These are phyloP conservation scores for Trogon melanurus DNA, from an alignment of 2,113 vertebrate genomes.

Conservation along the genomic window DNA sequence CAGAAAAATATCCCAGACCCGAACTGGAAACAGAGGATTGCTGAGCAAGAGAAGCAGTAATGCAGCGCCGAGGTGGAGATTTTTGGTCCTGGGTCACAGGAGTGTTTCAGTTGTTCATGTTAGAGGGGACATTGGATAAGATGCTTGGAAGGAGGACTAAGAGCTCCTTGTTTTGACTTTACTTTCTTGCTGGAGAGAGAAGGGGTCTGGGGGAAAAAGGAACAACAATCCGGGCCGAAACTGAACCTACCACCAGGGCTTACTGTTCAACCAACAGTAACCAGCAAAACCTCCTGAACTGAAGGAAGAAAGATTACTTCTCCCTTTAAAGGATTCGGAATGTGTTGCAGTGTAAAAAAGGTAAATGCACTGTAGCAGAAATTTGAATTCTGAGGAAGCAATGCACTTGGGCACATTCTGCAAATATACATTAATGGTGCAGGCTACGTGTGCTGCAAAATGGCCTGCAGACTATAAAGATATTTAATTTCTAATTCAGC, in stretches of 20 bases:
- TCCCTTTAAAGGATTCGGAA: not conserved
- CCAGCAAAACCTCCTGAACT: not conserved
- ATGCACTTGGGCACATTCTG: not conserved
- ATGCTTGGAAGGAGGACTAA: not conserved
- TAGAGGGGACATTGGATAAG: not conserved
- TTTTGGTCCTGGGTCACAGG: not conserved
- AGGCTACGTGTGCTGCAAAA: fast-evolving
- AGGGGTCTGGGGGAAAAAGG: not conserved
- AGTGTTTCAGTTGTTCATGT: not conserved
- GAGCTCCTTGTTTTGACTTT: not conserved
- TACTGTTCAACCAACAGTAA: not conserved
- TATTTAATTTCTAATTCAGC: not conserved
- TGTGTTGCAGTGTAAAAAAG: not conserved
- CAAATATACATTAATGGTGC: not conserved
- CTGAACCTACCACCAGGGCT: not conserved
- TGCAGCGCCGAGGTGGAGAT: not conserved
- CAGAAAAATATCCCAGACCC: not conserved
- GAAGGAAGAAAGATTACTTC: not conserved
- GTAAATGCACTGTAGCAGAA: not conserved
- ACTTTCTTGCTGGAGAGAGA: not conserved
- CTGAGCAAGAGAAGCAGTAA: not conserved
- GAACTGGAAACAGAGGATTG: not conserved
- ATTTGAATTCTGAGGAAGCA: not conserved
- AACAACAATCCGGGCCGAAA: not conserved
- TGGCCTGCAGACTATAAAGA: not conserved